These are phyloP conservation scores for Drosophila parabipectinata DNA, from an alignment of 1,140 invertebrate genomes.

Conservation along the genomic window DNA sequence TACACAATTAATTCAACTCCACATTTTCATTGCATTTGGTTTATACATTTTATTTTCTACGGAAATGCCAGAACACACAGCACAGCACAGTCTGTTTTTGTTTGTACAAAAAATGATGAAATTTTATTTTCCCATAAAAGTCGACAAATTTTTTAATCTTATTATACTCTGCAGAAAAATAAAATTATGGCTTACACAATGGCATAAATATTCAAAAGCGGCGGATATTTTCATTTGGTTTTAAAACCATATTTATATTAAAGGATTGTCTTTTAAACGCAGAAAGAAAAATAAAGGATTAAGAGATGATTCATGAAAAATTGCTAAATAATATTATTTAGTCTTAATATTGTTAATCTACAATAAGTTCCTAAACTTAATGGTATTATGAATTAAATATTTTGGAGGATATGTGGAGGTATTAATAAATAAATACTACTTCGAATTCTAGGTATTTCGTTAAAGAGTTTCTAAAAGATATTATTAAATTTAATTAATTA, in stretches of 20 bases:
- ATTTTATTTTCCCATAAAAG: not conserved
- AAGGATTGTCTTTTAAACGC: not conserved
- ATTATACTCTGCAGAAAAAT: not conserved
- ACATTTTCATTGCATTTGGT: constrained; percentile 9
- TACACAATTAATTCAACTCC: constrained; percentile 7
- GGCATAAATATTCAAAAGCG: not conserved
- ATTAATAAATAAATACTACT: too few species aligned
- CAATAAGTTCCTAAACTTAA: too few species aligned
- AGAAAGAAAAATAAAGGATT: not conserved
- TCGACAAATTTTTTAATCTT: not conserved
- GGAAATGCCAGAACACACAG: not conserved
- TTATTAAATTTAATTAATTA: too few species aligned
- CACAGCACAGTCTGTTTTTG: not conserved
- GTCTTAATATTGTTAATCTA: too few species aligned
- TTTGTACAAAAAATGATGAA: constrained; percentile 1
- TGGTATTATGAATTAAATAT: too few species aligned
- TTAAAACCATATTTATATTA: not conserved
- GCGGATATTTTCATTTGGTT: too few species aligned
- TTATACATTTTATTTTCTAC: constrained; percentile 4
- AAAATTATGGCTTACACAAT: constrained; percentile 1
- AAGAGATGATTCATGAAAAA: not conserved
- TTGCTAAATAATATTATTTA: too few species aligned
- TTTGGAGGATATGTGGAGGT: too few species aligned
- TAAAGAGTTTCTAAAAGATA: too few species aligned
- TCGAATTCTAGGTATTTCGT: too few species aligned